A percentile compares a stretch with the other conserved stretches of the same genome.
Conservation (phyloP, 2,113 vertebrate genomes). For the Urocynchramus pylzowi region DNA sequence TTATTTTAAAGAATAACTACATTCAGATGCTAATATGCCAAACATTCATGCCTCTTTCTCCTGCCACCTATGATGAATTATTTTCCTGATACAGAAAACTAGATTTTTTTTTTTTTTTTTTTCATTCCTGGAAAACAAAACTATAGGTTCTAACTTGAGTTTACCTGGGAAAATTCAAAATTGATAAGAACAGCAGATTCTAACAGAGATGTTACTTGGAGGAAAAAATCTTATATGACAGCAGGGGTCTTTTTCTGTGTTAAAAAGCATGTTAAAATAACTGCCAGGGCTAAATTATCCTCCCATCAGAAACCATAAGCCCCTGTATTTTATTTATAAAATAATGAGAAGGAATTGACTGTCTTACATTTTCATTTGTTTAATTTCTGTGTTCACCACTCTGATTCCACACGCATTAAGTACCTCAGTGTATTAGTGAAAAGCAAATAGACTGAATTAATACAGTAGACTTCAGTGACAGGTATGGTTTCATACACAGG, state of each 20-base stretch:
- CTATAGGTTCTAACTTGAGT: neutral
- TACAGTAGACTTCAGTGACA: neutral
- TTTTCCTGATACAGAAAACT: neutral
- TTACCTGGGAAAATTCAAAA: neutral
- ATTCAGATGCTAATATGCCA: neutral
- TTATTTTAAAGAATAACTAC: conserved; percentile 4
- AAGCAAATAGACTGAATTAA: neutral
- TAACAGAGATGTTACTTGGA: neutral
- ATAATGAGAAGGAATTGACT: neutral
- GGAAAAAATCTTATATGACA: neutral
- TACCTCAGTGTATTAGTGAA: neutral
- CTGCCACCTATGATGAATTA: neutral
- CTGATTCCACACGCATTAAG: neutral
- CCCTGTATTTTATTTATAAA: neutral
- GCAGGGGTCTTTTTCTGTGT: neutral
- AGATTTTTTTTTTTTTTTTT: neutral
- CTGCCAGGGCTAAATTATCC: neutral
- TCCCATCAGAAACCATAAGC: neutral
- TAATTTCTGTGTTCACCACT: neutral
- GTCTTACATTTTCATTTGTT: neutral
- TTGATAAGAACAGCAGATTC: neutral
- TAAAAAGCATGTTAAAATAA: neutral
- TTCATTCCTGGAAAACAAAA: neutral
- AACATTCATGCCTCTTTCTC: neutral
- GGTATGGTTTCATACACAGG: neutral